A percentile compares a stretch with the other conserved stretches of the same genome.
Evolutionary conservation across 2,113 vertebrate genomes (phyloP).

Genomic region (Semicossyphus pulcher): DNA sequence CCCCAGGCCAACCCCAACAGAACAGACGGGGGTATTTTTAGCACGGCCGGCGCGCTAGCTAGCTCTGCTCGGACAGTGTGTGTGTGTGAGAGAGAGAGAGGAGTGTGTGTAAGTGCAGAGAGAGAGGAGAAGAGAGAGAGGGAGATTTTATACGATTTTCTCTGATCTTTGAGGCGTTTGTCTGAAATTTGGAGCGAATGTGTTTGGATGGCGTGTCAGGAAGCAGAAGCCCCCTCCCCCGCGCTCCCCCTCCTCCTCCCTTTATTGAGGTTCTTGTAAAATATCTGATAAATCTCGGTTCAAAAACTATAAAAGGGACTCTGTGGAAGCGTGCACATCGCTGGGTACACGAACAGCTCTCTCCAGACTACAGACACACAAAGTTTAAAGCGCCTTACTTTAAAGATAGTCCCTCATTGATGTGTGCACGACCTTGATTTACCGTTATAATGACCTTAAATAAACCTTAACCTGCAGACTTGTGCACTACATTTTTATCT

Average conservation of each 20-base stretch:
- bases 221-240: slow-evolving; percentile 62
- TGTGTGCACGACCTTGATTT: slow-evolving; percentile 4
- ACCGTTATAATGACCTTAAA: background rate
- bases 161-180: slow-evolving; percentile 30
- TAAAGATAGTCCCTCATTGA: background rate
- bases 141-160: slow-evolving; percentile 52
- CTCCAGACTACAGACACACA: slow-evolving; percentile 18
- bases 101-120: slow-evolving; percentile 21
- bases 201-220: slow-evolving; percentile 49
- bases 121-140: background rate
- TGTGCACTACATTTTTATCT: background rate
- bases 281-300: slow-evolving; percentile 90
- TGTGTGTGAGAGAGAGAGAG: slow-evolving; percentile 35
- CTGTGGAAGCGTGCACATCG: slow-evolving; percentile 73
- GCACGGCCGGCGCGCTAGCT: slow-evolving; percentile 74
- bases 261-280: slow-evolving; percentile 86
- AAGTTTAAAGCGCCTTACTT: too few species aligned
- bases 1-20: slow-evolving; percentile 90
- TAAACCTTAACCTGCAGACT: background rate
- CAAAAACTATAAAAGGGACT: slow-evolving; percentile 83
- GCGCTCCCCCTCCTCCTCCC: slow-evolving; percentile 46
- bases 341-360: background rate
- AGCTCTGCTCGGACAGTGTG: slow-evolving; percentile 80
- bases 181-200: slow-evolving; percentile 7
- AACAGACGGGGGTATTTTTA: slow-evolving; percentile 97